Evolutionary conservation across 2,888 invertebrate species (phyloP).

Genomic region (Chymomyza amoena): DNA sequence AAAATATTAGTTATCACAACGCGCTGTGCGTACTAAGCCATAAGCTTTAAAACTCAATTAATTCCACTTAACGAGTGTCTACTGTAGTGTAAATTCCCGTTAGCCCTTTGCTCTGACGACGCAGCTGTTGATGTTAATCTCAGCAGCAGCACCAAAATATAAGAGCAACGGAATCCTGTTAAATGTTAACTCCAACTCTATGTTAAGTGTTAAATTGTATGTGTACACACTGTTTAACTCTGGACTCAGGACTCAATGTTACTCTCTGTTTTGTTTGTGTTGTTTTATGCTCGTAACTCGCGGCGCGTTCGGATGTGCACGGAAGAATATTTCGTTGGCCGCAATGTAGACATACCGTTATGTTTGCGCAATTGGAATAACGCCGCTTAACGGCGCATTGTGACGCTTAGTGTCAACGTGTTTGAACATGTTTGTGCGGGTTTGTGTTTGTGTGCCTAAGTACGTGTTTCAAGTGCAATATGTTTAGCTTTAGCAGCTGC

Average conservation of each 20-base stretch:
- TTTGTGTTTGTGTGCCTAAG: neutral
- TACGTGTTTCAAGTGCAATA: conserved; percentile 41
- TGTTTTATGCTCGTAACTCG: conserved; percentile 21
- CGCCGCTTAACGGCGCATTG: conserved; percentile 25
- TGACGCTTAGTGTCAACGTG: conserved; percentile 31
- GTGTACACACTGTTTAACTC: neutral
- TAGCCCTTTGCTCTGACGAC: neutral
- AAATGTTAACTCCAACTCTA: neutral
- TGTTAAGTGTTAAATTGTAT: neutral
- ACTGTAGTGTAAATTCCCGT: no score
- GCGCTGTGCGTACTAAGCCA: no score
- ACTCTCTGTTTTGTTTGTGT: neutral
- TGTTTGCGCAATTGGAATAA: conserved; percentile 33
- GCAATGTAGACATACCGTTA: conserved; percentile 21
- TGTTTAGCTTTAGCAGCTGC: conserved; percentile 24
- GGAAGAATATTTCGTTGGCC: conserved; percentile 15
- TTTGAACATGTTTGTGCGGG: conserved; percentile 4
- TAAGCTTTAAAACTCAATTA: no score
- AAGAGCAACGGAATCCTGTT: neutral
- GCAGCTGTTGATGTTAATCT: neutral
- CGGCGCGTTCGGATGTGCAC: conserved; percentile 23
- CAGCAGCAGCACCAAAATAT: neutral
- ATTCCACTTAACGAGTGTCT: no score
- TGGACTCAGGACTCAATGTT: neutral
- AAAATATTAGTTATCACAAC: no score